Base-by-base conservation (phyloP, 2,888 invertebrate species). In the Pheosia tremula region DNA sequence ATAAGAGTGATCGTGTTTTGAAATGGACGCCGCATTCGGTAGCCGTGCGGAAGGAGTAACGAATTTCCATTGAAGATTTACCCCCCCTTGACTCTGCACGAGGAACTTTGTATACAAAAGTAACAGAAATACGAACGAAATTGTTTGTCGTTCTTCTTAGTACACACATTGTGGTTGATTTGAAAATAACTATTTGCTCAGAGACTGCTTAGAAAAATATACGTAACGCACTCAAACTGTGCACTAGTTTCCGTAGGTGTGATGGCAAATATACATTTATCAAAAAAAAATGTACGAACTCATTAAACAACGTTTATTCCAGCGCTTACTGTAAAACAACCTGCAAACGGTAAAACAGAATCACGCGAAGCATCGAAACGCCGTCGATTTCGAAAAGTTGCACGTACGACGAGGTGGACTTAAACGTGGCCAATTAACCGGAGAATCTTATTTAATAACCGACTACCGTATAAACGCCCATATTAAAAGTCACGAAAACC, bases 1-100 rank as follows among this genome's bases (percentile, higher is more conserved):
- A 91, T 91, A 88, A 87, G 83, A 86, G 83, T 87, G 87, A 88
- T 89, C 85, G 84, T 87, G 83, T 86, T 88, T 91, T 87, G 88
- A 87, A 91, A 91, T 88, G 87, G 83, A 87, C 84, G 87, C 74
- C 83, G 84, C 82, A 79, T 90, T 89, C 90, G 87, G 91, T 92
- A 93, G 93, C 91, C 70, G 81, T 78, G 81, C 84, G 85, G 83
- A 85, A 85, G 85, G 80, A 86, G 82, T 83, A 79, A 85, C 82
- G 77, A 86, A 87, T 88, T 85, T 81, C 84, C 87, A 91, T 91
- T 91, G 84, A 90, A 81, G 79, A 78, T 78, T 81, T 68, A 79
- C 68, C 70, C 43, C 62, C 58, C 63, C 67, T 68, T 66, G 63
- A 68, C 60, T 61, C 65, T 57, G 59, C 55, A 62, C 68, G 47